Base-by-base conservation (phyloP, 2,797 vertebrate species). In the Chiroxiphia lanceolata region DNA sequence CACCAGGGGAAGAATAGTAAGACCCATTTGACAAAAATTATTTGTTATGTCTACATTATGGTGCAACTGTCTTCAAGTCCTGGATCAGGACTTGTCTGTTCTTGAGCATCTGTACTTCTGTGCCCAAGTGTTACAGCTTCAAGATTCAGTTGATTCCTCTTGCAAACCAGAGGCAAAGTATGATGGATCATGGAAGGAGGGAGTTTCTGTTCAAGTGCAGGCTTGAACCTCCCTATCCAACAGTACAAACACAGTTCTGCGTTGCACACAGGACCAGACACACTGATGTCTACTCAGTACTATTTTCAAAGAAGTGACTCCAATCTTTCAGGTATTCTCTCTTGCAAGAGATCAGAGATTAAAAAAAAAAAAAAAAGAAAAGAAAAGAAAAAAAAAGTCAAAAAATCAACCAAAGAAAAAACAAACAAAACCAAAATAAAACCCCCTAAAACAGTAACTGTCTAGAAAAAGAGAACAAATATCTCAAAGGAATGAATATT, bases 41-140 rank as follows among this genome's bases (percentile, higher is more conserved):
- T 47, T 76, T 0, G 0, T 27, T 59, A 25, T n/a, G 20, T 13
- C 14, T 56, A 1, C 33, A 15, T 6, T 44, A 10, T 29, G 13
- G 12, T 47, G 14, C 33, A 74, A 13, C 9, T 74, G 16, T 18
- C 44, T 56, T 75, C 45, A 40, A 23, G 31, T 51, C 22, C 29
- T 50, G 23, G 18, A 44, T 63, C 4, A 11, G 8, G 13, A 48
- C 21, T 34, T 50, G 4, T 42, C 48, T 79, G 8, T 10, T 75
- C 36, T 64, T 1, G 0, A 63, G 31, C 21, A 59, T 34, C 29
- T 65, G 38, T 75, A 23, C 19, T 60, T 13, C 45, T 59, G 6
- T 51, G 31, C 25, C 51, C 20, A 33, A 29, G 48, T 7, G 9
- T 13, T 72, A 44, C 7, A 57, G 7, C 11, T 87, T 65, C 38